Evolutionary conservation across 2,113 vertebrate species (phyloP).

Genomic region (Synodontis membranacea): DNA sequence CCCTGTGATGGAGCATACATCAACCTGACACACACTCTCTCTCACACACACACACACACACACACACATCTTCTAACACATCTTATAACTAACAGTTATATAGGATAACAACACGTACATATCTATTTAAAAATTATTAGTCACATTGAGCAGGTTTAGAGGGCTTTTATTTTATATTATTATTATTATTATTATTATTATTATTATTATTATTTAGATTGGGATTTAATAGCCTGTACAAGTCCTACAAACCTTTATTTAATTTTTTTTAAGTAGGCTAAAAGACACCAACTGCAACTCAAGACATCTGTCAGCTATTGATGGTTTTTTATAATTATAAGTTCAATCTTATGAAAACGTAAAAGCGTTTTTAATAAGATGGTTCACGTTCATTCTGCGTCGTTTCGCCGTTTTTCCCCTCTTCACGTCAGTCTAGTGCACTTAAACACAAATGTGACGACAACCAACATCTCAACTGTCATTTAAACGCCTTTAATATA

Average conservation of each 20-base stretch:
- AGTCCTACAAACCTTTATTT: no score
- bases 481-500: slow-evolving; percentile 32
- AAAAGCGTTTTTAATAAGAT: background rate
- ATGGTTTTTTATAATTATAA: background rate
- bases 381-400: background rate
- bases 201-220: background rate
- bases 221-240: background rate
- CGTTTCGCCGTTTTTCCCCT: background rate
- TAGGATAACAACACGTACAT: background rate
- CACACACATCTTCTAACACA: background rate
- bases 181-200: background rate
- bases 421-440: background rate
- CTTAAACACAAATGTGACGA: background rate
- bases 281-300: background rate
- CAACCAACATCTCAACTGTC: background rate
- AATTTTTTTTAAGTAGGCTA: background rate
- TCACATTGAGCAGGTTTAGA: background rate
- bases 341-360: background rate
- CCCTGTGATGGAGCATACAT: slow-evolving; percentile 1
- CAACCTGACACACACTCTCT: slow-evolving; percentile 9
- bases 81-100: background rate
- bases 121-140: background rate
- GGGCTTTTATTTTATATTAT: background rate
- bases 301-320: background rate
- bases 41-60: slow-evolving; percentile 12